Evolutionary conservation across 37 sponge, comb jelly and placozoan species (phyloP).

Genomic region (Axinella damicornis): DNA sequence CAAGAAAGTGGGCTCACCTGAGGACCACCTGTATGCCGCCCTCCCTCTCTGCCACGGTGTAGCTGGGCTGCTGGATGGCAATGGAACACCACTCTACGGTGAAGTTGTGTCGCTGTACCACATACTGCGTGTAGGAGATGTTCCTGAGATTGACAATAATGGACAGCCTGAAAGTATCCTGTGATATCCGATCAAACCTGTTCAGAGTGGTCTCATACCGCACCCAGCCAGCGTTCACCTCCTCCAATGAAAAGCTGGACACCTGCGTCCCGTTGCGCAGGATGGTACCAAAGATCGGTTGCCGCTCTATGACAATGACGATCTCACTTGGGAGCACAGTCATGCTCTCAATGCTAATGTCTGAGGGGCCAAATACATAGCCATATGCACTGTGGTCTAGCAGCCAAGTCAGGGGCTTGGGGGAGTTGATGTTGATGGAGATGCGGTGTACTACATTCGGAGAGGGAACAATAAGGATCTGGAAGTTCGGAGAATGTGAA

Average conservation of each 20-base stretch:
- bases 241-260: constrained; percentile 17
- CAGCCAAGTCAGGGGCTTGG: constrained; percentile 15
- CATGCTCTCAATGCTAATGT: not conserved
- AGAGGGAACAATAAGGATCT: not conserved
- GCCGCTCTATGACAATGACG: not conserved
- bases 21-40: not conserved
- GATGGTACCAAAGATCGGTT: constrained; percentile 8
- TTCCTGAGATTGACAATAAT: not conserved
- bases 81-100: too few relatives aligned
- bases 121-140: too few relatives aligned
- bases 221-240: constrained; percentile 1
- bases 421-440: constrained; percentile 10
- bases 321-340: constrained; percentile 4
- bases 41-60: not conserved
- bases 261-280: not conserved
- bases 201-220: not conserved
- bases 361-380: not conserved
- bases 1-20: too few relatives aligned
- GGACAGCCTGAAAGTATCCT: not conserved
- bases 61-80: too few relatives aligned
- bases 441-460: not conserved
- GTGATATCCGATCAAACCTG: not conserved
- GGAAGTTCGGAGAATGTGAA: not conserved
- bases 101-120: too few relatives aligned
- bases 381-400: constrained; percentile 8